Base-by-base conservation (phyloP, 2,113 vertebrate genomes). In the Clarias magur region DNA sequence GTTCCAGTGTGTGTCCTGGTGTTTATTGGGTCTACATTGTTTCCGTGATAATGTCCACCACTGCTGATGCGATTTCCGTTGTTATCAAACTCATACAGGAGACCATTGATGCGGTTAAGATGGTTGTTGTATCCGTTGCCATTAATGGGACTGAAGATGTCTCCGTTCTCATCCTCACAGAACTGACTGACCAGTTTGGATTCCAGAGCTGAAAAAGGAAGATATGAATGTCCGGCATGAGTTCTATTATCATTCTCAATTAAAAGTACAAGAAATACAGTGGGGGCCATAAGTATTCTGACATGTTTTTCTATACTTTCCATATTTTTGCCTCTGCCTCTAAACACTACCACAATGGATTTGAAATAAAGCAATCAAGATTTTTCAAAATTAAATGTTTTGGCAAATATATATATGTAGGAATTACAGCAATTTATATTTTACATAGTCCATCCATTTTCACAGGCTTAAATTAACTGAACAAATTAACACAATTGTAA, bases 151-250 rank as follows among this genome's bases (percentile, higher is more conserved):
- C 96, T 97, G 90, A 96, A 95, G 91, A 96, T 92, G 42, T 94
- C 96, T 1, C 96, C 95, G 30, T 96, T 96, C 65, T 56, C 67
- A 60, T 72, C 82, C 67, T 97, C 96, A 92, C 97, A 97, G 90
- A 98, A 97, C 67, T 97, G 96, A 89, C 94, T 97, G 38, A 97
- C 95, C 68, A 98, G 94, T 93, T 97, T 95, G 13, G 96, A 97
- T 88, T 98, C 97, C 92, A 98, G 91, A 86, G 96, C 97, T 97
- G 84, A 68, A 88, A 34, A 12, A 67, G 12, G 42, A 67, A 79
- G 53, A 56, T 78, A 38, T 21, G 13, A 76, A 76, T 13, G 38
- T 42, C 17, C 13, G 38, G 25, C 72, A 75, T 75, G 19, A 72
- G 34, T 42, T 42, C 70, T 21, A 73, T 21, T 42, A 73, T 3